Evolutionary conservation across 2,113 vertebrate species (phyloP).

Genomic region (Epinephelus cyanopodus): DNA sequence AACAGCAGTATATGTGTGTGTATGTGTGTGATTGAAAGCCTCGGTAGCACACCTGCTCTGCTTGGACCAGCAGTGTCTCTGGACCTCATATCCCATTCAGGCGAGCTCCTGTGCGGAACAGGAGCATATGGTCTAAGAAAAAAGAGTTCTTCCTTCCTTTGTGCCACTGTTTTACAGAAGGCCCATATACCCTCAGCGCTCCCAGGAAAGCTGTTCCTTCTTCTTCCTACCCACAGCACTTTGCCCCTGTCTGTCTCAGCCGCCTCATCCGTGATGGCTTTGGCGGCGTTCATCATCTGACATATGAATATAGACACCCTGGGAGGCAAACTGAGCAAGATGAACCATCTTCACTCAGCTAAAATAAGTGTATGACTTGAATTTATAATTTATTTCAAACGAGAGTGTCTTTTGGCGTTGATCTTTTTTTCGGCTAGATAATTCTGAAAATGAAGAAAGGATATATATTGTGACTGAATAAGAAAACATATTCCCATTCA

Average conservation of each 20-base stretch:
- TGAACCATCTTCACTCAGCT: conserved; percentile 47
- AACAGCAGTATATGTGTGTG: conserved; percentile 51
- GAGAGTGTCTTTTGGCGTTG: not conserved
- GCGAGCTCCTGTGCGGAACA: conserved; percentile 66
- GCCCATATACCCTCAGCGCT: conserved; percentile 50
- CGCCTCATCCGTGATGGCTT: conserved; percentile 50
- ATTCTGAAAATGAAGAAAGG: not conserved
- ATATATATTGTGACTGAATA: not conserved
- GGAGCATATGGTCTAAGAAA: conserved; percentile 70
- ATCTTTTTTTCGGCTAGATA: not conserved
- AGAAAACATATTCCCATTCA: conserved; percentile 23
- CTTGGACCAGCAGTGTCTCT: conserved; percentile 67
- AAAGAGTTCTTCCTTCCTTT: conserved; percentile 52
- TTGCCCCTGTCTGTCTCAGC: conserved; percentile 59
- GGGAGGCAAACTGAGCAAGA: conserved; percentile 42
- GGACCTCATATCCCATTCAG: conserved; percentile 75
- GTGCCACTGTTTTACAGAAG: conserved; percentile 69
- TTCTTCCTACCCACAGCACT: conserved; percentile 55
- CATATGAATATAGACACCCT: conserved; percentile 53
- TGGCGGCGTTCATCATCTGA: conserved; percentile 45
- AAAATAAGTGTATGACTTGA: conserved; percentile 53
- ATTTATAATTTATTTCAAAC: conserved; percentile 47
- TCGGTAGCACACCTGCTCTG: conserved; percentile 75
- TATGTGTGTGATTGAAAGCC: conserved; percentile 64
- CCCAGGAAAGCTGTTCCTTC: conserved; percentile 65